Base-by-base conservation (phyloP, 23 tunicate species). In the Aplidium turbinatum region DNA sequence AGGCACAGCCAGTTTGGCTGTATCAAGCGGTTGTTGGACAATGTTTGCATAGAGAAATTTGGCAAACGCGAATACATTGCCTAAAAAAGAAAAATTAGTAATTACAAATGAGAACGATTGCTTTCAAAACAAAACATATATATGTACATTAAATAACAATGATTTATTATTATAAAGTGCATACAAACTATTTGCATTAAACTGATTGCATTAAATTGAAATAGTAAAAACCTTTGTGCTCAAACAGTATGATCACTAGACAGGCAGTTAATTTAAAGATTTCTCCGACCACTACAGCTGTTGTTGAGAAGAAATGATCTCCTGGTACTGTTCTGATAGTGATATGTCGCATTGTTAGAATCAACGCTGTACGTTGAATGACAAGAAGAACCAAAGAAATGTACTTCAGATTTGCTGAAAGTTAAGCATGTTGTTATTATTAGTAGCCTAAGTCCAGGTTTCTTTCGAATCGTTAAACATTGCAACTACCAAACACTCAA, bases 241-340 rank as follows among this genome's bases (percentile, higher is more conserved):
- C 64, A 33, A 24, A 76, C 46, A 87, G 45, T 4, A 94, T 76
- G 16, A 87, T 75, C n/a, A 82, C 7, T 19, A 87, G 72, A 42
- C 90, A 94, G 57, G 82, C 58, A 1, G 72, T 6, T 29, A 94
- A 52, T 78, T 94, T 94, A 1, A 87, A 40, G 1, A 65, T 23
- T 81, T 94, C 99, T 26, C 96, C 62, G 39, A 72, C 76, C 13
- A 82, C 88, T 7, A 94, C 99, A 9, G 99, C 99, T 57, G 73
- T 54, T 22, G 99, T 78, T 0, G 95, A 54, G 47, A 82, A 94
- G 47, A 94, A 94, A n/a, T 70, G 64, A 23, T 82, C 85, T 32
- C 86, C 90, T 22, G 65, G 85, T 65, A 81, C 72, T 23, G 88
- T 94, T 54, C 95, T 61, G n/a, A 94, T n/a, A n/a, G n/a, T n/a